These are phyloP conservation scores for Knipowitschia caucasica DNA, from an alignment of 2,797 vertebrate species.

Conservation along the genomic window DNA sequence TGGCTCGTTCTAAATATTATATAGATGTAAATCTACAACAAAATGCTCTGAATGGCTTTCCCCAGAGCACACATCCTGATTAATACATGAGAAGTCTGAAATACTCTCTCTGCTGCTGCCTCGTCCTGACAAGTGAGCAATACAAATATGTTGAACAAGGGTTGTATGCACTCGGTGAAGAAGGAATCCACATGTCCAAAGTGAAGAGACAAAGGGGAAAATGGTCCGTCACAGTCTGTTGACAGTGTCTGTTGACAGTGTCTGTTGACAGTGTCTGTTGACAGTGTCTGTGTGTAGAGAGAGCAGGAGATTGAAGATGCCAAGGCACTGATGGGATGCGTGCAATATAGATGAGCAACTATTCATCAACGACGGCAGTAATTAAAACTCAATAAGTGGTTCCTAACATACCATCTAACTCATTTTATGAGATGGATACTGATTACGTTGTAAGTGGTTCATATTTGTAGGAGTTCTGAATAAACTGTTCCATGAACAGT, in stretches of 20 bases:
- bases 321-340: slow-evolving; percentile 35
- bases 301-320: slow-evolving; percentile 33
- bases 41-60: neutral
- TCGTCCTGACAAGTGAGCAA: slow-evolving; percentile 15
- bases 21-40: neutral
- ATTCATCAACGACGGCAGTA: slow-evolving; percentile 30
- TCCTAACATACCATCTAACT: neutral
- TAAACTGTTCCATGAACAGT: neutral
- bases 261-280: slow-evolving; percentile 22
- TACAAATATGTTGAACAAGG: slow-evolving; percentile 11
- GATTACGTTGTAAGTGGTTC: neutral
- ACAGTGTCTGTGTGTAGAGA: slow-evolving; percentile 24
- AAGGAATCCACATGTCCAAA: slow-evolving; percentile 51
- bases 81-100: slow-evolving; percentile 11
- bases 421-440: neutral
- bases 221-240: slow-evolving; percentile 42
- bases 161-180: slow-evolving; percentile 29
- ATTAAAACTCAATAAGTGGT: neutral
- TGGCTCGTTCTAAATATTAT: slow-evolving; percentile 16
- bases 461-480: neutral
- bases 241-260: slow-evolving; percentile 15
- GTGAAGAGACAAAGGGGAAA: slow-evolving; percentile 44
- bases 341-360: slow-evolving; percentile 34
- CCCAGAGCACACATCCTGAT: neutral
- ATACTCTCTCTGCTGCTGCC: slow-evolving; percentile 19